phyloP scores from a whole-genome alignment of 2,888 invertebrate genomes.

The Parnassius apollo region DNA sequence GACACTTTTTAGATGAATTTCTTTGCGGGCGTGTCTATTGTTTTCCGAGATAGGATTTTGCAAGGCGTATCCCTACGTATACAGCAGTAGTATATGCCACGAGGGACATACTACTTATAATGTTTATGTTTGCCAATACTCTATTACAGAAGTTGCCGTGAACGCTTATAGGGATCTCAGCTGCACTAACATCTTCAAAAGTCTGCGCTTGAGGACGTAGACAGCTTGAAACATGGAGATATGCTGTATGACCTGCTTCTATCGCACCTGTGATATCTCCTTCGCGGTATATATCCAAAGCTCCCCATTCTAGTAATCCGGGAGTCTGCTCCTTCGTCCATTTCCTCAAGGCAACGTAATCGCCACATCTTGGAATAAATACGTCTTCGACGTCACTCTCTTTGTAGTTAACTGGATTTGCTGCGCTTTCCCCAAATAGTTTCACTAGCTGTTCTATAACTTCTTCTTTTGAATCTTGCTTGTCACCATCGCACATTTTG shows the following conservation, averaged over 20 bases:
- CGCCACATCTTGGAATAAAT: constrained; percentile 65
- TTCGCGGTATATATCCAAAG: constrained; percentile 67
- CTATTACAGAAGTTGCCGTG: constrained; percentile 37
- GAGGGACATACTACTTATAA: constrained; percentile 44
- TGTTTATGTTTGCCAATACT: constrained; percentile 49
- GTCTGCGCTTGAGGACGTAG: constrained; percentile 68
- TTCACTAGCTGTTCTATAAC: constrained; percentile 62
- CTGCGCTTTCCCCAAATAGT: constrained; percentile 62
- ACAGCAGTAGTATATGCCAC: constrained; percentile 42
- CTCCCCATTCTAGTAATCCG: constrained; percentile 63
- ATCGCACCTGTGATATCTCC: constrained; percentile 67
- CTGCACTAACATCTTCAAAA: constrained; percentile 54
- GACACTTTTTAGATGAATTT: constrained; percentile 6
- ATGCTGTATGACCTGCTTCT: constrained; percentile 68
- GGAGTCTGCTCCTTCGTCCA: constrained; percentile 41
- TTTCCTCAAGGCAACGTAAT: constrained; percentile 55
- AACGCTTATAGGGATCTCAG: constrained; percentile 46
- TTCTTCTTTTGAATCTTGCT: constrained; percentile 42
- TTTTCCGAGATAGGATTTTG: constrained; percentile 39
- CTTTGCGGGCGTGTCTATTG: not conserved
- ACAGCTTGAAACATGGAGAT: constrained; percentile 55
- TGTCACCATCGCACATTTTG: constrained; percentile 39
- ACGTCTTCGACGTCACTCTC: constrained; percentile 57
- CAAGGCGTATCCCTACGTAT: constrained; percentile 41
- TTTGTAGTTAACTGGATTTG: constrained; percentile 51